These are phyloP conservation scores for Cephus spinipes DNA, from an alignment of 2,888 invertebrate genomes.

Conservation along the genomic window DNA sequence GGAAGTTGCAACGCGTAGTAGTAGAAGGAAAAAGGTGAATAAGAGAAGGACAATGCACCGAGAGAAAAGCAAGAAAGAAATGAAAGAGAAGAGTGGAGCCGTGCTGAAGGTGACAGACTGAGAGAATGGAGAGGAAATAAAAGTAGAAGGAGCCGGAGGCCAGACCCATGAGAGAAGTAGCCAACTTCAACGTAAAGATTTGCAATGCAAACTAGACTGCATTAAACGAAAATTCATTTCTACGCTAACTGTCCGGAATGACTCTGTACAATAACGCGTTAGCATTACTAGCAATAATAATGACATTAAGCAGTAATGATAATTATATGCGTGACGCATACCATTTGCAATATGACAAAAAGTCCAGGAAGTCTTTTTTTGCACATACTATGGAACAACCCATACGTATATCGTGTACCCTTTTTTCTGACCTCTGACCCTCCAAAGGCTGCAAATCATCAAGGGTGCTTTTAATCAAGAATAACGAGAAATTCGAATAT, in stretches of 20 bases:
- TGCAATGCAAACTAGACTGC: slow-evolving; percentile 65
- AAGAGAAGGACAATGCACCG: slow-evolving; percentile 22
- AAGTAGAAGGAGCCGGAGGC: background rate
- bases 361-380: background rate
- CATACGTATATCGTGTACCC: background rate
- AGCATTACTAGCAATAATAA: slow-evolving; percentile 51
- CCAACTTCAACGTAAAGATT: slow-evolving; percentile 40
- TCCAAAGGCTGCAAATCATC: background rate
- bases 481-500: background rate
- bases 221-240: slow-evolving; percentile 64
- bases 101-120: background rate
- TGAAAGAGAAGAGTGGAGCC: slow-evolving; percentile 9
- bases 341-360: background rate
- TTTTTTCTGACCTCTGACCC: background rate
- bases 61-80: slow-evolving; percentile 36
- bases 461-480: background rate
- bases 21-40: slow-evolving; percentile 30
- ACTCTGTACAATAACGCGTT: background rate
- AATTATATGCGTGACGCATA: background rate
- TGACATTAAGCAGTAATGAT: background rate
- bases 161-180: slow-evolving; percentile 24
- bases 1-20: background rate
- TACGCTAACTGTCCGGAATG: slow-evolving; percentile 58
- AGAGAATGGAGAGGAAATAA: background rate
- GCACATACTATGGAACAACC: background rate